Percentiles rank a stretch among this genome's conserved stretches.
These are phyloP conservation scores for Alviniconcha marisindica DNA, from an alignment of 1,140 invertebrate species.

Conservation along the genomic window DNA sequence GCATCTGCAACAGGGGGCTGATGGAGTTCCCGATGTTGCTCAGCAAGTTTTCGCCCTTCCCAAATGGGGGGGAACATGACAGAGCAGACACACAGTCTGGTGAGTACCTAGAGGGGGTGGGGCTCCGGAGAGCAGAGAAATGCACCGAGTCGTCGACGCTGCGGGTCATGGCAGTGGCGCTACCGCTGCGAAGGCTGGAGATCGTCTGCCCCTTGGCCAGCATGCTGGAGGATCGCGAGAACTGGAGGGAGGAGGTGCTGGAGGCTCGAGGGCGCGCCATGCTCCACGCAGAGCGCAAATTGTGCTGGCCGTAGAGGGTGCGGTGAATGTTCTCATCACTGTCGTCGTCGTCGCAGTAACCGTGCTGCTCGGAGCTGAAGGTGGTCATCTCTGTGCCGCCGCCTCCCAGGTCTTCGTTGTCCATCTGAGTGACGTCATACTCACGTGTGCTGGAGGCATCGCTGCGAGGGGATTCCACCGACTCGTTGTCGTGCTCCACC, in stretches of 20 bases:
- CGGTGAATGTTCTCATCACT: constrained; percentile 40
- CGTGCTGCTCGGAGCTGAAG: constrained; percentile 35
- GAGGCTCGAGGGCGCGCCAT: neutral
- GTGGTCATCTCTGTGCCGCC: constrained; percentile 59
- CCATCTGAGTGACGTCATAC: constrained; percentile 47
- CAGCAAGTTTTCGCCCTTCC: constrained; percentile 53
- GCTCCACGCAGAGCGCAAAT: neutral
- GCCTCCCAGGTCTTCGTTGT: constrained; percentile 22
- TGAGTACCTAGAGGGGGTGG: neutral
- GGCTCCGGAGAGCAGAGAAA: neutral
- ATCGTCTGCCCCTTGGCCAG: neutral
- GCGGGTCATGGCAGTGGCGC: neutral
- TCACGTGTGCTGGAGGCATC: constrained; percentile 51
- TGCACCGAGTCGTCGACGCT: neutral
- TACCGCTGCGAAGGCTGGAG: neutral
- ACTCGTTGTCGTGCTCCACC: constrained; percentile 60
- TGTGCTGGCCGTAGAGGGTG: neutral
- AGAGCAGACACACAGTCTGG: constrained; percentile 20
- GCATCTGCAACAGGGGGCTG: constrained; percentile 44
- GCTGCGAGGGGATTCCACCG: constrained; percentile 65
- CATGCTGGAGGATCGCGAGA: neutral
- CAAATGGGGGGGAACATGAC: constrained; percentile 53
- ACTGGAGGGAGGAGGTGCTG: neutral
- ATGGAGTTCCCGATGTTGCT: constrained; percentile 48
- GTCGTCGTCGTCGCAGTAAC: constrained; percentile 44